Percentiles rank a stretch among this genome's conserved stretches.
phyloP scores from a whole-genome alignment of 2,797 vertebrate genomes.

The Adelosebastes latens region DNA sequence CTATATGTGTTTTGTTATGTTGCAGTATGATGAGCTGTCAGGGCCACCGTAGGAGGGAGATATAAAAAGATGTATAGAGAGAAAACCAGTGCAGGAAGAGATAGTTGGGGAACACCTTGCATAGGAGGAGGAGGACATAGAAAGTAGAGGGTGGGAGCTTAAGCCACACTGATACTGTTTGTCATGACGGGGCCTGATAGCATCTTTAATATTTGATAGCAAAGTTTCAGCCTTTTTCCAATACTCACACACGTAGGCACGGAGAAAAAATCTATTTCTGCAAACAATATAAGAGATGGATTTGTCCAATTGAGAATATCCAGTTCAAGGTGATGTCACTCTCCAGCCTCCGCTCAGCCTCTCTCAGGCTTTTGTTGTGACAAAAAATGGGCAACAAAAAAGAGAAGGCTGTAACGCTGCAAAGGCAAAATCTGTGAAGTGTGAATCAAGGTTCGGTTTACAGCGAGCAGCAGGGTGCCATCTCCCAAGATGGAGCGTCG shows the following conservation, averaged over 20 bases:
- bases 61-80: not conserved
- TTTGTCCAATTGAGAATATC: conserved; percentile 44
- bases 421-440: conserved; percentile 40
- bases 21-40: not conserved
- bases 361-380: conserved; percentile 38
- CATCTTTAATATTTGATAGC: conserved; percentile 79
- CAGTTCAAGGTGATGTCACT: conserved; percentile 55
- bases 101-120: not conserved
- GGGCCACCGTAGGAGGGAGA: not conserved
- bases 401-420: not conserved
- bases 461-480: conserved; percentile 36
- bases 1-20: not conserved
- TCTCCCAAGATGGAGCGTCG: conserved; percentile 1
- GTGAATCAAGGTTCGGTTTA: conserved; percentile 41
- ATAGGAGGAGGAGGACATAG: not conserved
- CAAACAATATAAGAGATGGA: conserved; percentile 43
- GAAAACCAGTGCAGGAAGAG: not conserved
- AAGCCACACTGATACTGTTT: conserved; percentile 47
- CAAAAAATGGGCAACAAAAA: conserved; percentile 1
- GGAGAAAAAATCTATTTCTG: conserved; percentile 55
- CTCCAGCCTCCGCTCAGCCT: conserved; percentile 10
- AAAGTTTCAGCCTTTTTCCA: conserved; percentile 52
- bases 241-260: conserved; percentile 29
- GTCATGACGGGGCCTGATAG: conserved; percentile 58
- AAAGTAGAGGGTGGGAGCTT: conserved; percentile 7